These are phyloP conservation scores for Pseudachorutes palmiensis DNA, from an alignment of 1,140 invertebrate species.

Conservation along the genomic window DNA sequence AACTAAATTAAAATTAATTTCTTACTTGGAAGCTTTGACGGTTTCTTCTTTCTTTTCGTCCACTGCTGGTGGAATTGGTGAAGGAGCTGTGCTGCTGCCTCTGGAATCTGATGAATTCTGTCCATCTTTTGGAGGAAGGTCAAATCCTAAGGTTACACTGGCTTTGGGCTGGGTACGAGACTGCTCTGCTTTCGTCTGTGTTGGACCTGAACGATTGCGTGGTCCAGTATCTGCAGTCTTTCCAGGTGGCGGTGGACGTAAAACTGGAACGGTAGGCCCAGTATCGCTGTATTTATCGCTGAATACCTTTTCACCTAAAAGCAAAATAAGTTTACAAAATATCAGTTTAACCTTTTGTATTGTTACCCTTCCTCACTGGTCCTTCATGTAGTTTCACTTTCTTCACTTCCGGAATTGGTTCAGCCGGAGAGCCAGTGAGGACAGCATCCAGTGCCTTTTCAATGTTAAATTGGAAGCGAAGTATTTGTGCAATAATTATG, in stretches of 20 bases:
- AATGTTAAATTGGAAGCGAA: conserved; percentile 61
- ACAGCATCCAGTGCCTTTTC: conserved; percentile 59
- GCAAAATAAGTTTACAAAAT: no score
- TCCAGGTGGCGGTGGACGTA: no score
- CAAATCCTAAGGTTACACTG: conserved; percentile 32
- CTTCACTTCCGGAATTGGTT: not conserved
- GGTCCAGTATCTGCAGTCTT: no score
- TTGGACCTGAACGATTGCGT: no score
- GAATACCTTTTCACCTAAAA: no score
- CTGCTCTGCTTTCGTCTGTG: not conserved
- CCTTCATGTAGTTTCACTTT: conserved; percentile 5
- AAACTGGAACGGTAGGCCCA: no score
- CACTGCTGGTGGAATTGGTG: conserved; percentile 13
- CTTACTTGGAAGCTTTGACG: conserved; percentile 15
- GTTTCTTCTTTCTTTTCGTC: conserved; percentile 9
- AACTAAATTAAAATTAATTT: not conserved
- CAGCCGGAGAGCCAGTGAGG: conserved; percentile 45
- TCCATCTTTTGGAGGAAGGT: conserved; percentile 25
- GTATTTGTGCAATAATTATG: conserved; percentile 55
- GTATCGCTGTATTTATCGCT: no score
- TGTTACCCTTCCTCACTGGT: no score
- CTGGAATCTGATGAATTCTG: conserved; percentile 15
- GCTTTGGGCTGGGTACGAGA: conserved; percentile 11
- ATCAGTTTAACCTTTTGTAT: no score
- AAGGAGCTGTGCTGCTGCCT: conserved; percentile 19